phyloP scores from a whole-genome alignment of 2,797 vertebrate species.

The Parauchenoglanis punctatus region DNA sequence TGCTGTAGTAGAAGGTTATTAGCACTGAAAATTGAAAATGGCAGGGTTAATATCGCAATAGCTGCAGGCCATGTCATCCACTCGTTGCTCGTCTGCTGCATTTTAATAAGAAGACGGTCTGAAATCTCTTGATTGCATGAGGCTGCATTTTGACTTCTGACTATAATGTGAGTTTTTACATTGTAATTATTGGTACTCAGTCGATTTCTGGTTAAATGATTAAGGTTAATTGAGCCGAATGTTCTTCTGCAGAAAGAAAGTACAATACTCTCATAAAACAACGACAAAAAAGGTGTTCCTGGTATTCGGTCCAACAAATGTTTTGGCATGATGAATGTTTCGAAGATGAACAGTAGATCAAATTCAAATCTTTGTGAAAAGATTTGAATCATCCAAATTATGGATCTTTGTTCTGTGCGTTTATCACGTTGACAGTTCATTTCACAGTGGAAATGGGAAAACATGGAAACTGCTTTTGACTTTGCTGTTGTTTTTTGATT shows the following conservation, averaged over 20 bases:
- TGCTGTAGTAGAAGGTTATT: constrained; percentile 3
- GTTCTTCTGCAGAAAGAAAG: neutral
- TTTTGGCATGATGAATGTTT: neutral
- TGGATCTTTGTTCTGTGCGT: neutral
- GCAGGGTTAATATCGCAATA: constrained; percentile 29
- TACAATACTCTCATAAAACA: neutral
- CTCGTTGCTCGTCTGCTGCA: constrained; percentile 16
- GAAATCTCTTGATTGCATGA: constrained; percentile 13
- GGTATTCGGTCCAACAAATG: neutral
- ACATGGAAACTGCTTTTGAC: neutral
- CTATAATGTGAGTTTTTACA: neutral
- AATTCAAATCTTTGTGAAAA: neutral
- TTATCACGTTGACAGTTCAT: neutral
- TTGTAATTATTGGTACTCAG: neutral
- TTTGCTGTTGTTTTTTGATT: neutral
- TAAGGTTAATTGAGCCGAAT: neutral
- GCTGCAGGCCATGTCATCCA: constrained; percentile 26
- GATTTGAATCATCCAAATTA: neutral
- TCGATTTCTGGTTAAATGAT: neutral
- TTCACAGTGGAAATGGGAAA: neutral
- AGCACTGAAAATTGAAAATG: constrained; percentile 6
- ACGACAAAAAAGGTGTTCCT: neutral
- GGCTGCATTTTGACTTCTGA: constrained; percentile 15
- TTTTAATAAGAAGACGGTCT: constrained; percentile 24
- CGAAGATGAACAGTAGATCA: neutral